Percentiles rank a stretch among this genome's conserved stretches.
phyloP scores from a whole-genome alignment of 1,140 invertebrate species.

The Drosophila leontia region DNA sequence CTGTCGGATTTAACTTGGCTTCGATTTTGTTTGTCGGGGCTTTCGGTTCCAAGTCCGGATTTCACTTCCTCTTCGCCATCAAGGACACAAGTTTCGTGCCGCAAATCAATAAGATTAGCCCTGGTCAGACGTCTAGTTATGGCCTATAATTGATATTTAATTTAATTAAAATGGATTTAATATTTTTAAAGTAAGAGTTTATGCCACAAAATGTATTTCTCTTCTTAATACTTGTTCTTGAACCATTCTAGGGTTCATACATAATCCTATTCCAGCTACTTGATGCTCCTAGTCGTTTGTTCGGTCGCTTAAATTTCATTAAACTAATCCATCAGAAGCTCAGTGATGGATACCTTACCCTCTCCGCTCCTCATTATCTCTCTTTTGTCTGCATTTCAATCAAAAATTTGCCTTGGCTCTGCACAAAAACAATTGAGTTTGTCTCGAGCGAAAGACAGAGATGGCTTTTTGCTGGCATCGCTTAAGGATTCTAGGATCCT shows the following conservation, averaged over 20 bases:
- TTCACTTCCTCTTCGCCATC: slow-evolving; percentile 36
- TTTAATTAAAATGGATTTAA: neutral
- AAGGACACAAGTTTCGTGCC: slow-evolving; percentile 34
- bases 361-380: slow-evolving; percentile 26
- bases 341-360: slow-evolving; percentile 9
- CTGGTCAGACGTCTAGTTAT: neutral
- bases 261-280: neutral
- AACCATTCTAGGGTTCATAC: neutral
- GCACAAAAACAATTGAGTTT: slow-evolving; percentile 77
- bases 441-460: slow-evolving; percentile 19
- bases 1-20: slow-evolving; percentile 36
- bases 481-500: slow-evolving; percentile 42
- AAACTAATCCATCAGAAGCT: slow-evolving; percentile 69
- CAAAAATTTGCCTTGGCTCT: slow-evolving; percentile 71
- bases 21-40: slow-evolving; percentile 34
- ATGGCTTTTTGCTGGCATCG: slow-evolving; percentile 25
- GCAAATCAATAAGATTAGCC: slow-evolving; percentile 53
- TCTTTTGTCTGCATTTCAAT: slow-evolving; percentile 69
- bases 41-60: slow-evolving; percentile 5
- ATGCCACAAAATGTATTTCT: neutral
- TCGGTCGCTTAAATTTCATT: slow-evolving; percentile 57
- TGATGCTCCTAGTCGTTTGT: neutral
- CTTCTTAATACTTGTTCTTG: neutral
- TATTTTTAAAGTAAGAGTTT: neutral
- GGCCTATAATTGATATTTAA: neutral